phyloP scores from a whole-genome alignment of 2,797 vertebrate species.

The Gobio occitaniae region DNA sequence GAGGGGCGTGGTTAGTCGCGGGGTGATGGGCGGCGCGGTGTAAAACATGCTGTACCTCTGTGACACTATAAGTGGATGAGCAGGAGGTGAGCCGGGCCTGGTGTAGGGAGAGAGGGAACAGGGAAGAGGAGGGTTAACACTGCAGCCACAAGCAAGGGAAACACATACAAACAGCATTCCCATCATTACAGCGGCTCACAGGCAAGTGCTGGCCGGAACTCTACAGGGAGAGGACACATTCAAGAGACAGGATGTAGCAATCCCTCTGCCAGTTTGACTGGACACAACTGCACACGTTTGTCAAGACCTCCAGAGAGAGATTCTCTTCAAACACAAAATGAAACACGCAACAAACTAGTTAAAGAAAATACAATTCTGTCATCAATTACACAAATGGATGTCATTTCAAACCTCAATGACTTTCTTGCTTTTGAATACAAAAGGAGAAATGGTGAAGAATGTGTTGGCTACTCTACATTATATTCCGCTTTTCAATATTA shows the following conservation, averaged over 20 bases:
- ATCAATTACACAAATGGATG: neutral
- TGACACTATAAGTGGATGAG: conserved; percentile 92
- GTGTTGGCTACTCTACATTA: neutral
- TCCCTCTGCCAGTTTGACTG: neutral
- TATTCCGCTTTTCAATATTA: too few relatives aligned
- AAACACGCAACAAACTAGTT: neutral
- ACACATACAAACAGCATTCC: conserved; percentile 41
- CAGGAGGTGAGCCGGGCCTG: conserved; percentile 91
- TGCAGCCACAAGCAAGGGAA: conserved; percentile 69
- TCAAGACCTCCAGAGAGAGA: neutral
- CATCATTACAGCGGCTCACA: conserved; percentile 18
- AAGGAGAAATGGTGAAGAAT: neutral
- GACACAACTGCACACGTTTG: conserved; percentile 5
- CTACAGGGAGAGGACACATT: conserved; percentile 8
- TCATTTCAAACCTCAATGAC: neutral
- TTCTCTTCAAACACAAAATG: neutral
- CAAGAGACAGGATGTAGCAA: conserved; percentile 24
- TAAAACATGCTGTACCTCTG: conserved; percentile 82
- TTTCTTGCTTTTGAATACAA: neutral
- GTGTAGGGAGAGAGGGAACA: conserved; percentile 81
- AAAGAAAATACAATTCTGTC: neutral
- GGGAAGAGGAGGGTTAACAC: conserved; percentile 79
- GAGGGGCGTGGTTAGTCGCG: conserved; percentile 25
- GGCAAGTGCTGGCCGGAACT: neutral
- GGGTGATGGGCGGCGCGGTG: conserved; percentile 6